These are phyloP conservation scores for Hirudo medicinalis DNA, from an alignment of 1,140 invertebrate species.

Conservation along the genomic window DNA sequence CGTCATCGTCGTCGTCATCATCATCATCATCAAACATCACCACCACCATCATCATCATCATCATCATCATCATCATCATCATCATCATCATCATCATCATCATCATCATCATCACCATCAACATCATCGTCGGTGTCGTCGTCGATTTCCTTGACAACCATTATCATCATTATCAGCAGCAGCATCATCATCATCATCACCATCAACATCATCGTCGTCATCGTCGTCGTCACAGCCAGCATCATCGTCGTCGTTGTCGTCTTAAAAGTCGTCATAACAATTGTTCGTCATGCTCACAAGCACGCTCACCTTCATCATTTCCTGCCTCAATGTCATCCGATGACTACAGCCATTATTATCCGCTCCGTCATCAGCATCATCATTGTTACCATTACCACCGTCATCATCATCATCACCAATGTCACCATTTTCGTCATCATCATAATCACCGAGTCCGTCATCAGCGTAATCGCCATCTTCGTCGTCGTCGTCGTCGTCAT, in stretches of 20 bases:
- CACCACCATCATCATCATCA: background rate
- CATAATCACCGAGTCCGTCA: no score
- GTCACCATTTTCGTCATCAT: background rate
- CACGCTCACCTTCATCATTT: no score
- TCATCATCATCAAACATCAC: background rate
- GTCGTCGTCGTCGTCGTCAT: conserved; percentile 15
- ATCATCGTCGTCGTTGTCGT: background rate
- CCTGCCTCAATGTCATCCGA: no score
- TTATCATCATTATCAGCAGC: background rate
- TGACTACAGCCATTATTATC: no score
- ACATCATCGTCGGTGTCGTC: background rate
- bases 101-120: background rate
- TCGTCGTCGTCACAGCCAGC: background rate
- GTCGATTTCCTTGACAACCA: no score
- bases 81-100: conserved; percentile 16
- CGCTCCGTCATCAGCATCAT: no score
- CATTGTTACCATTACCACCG: conserved; percentile 11
- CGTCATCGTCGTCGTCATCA: conserved; percentile 16
- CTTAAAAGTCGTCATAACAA: no score
- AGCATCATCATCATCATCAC: background rate
- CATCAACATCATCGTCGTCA: conserved; percentile 8
- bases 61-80: background rate
- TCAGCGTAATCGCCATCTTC: background rate
- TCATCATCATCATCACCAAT: background rate
- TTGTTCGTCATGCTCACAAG: no score